Evolutionary conservation across 2,113 vertebrate species (phyloP), one percentile per base, ranked within the genome.

Genomic region (Polyodon spathula): DNA sequence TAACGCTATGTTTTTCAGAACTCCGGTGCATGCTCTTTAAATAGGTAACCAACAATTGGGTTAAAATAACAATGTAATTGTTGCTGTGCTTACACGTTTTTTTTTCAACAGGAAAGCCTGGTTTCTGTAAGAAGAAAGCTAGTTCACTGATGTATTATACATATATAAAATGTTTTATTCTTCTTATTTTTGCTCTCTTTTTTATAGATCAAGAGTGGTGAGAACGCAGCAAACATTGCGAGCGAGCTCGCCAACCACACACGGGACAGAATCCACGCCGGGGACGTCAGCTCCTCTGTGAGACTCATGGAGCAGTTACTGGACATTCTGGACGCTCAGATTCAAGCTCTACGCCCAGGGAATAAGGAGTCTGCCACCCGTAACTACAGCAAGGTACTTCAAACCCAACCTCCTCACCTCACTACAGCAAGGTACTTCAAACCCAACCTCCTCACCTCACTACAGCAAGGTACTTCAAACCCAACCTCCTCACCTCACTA

Each of bases 141-240:
- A n/a, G n/a, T n/a, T n/a, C n/a, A n/a, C n/a, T n/a, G n/a, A n/a
- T n/a, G n/a, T n/a, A n/a, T n/a, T n/a, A n/a, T n/a, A n/a, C n/a
- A n/a, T n/a, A n/a, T n/a, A n/a, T n/a, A n/a, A n/a, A n/a, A n/a
- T n/a, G n/a, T n/a, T n/a, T n/a, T n/a, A n/a, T n/a, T n/a, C n/a
- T n/a, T n/a, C n/a, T n/a, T n/a, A n/a, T n/a, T n/a, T n/a, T n/a
- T n/a, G n/a, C n/a, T n/a, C n/a, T n/a, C n/a, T 15, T 37, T 8
- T 51, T 40, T 56, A 3, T 73, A 97, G 94, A 97, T 97, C 68
- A 97, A 95, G 75, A 97, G 93, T 1, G 94, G 94, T 2, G 94
- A 97, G 82, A 97, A 97, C 1, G 93, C 94, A 0, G 93, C 93
- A 46, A 94, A 91, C 78, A 96, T 97, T 6, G 94, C 94, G 0